These are phyloP conservation scores for Ancistrus triradiatus DNA, from an alignment of 2,113 vertebrate species.

Conservation along the genomic window DNA sequence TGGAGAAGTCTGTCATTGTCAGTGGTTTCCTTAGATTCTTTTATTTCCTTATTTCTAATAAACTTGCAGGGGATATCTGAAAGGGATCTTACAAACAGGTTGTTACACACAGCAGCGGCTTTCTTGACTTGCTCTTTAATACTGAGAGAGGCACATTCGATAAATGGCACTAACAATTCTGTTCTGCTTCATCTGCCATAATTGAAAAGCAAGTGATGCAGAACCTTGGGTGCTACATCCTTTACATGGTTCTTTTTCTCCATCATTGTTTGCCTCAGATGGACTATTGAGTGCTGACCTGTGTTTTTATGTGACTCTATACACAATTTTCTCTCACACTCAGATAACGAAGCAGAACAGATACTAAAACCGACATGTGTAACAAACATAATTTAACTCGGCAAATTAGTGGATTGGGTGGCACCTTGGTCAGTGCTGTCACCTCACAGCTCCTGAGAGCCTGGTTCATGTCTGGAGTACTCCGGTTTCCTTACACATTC, in stretches of 20 bases:
- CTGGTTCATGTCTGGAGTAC: too few relatives aligned
- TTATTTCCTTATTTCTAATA: conserved; percentile 53
- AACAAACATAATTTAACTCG: too few relatives aligned
- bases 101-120: conserved; percentile 81
- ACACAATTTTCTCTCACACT: conserved; percentile 53
- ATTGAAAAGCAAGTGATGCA: conserved; percentile 92
- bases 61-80: conserved; percentile 59
- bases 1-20: conserved; percentile 40
- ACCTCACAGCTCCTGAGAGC: too few relatives aligned
- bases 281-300: conserved; percentile 59
- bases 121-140: conserved; percentile 80
- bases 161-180: conserved; percentile 84
- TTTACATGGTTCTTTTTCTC: conserved; percentile 57
- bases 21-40: conserved; percentile 49
- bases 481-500: too few relatives aligned
- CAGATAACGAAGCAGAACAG: too few relatives aligned
- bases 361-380: too few relatives aligned
- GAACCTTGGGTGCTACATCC: conserved; percentile 72
- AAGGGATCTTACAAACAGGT: conserved; percentile 76
- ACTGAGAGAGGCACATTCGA: conserved; percentile 80
- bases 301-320: conserved; percentile 58
- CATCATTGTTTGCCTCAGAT: conserved; percentile 69
- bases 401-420: too few relatives aligned
- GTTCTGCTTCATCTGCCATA: conserved; percentile 84
- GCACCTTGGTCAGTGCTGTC: too few relatives aligned